Base-by-base conservation (phyloP, 2,113 vertebrate species). In the Neogale vison region DNA sequence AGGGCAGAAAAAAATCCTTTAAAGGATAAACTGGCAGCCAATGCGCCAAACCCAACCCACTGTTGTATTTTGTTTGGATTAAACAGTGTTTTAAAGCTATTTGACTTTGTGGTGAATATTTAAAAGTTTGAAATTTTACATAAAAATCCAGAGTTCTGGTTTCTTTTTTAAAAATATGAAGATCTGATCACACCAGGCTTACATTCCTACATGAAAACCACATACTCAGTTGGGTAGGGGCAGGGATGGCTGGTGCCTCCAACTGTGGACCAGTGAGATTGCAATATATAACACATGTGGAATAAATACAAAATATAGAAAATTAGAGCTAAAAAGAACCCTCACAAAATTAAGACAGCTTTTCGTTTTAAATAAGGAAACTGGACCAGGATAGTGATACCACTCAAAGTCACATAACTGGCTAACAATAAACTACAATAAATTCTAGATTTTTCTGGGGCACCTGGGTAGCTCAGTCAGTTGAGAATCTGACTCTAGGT, bases 41-140 rank as follows among this genome's bases (percentile, higher is more conserved):
- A 29, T 59, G 31, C 18, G 36, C 34, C 57, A 96, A 92, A 50
- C 29, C 26, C 67, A 95, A 74, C 15, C 88, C 12, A 21, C 31
- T 86, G 10, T 55, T 95, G 15, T 47, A 6, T 95, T 97, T 96
- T 93, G 26, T 59, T 98, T 92, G 92, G 88, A 88, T 31, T 82
- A 61, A 96, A 77, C 15, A 47, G 23, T 88, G 29, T 85, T 95
- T 88, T 57, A 88, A 96, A 96, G 55, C 39, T 29, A 47, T 84
- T 95, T 92, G 71, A 97, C 47, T 93, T 94, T 87, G 77, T 91
- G 61, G 34, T n/a, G 79, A 89, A n/a, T 34, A 87, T 87, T 91
- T 61, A 34, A 87, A 92, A 92, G 69, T 83, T 96, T 90, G 26
- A 93, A 89, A 72, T 96, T 93, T 96, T 29, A 84, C 26, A 93